Percentiles rank a stretch among this genome's conserved stretches.
Evolutionary conservation across 2,888 invertebrate genomes (phyloP).

Genomic region (Gordius sp.): DNA sequence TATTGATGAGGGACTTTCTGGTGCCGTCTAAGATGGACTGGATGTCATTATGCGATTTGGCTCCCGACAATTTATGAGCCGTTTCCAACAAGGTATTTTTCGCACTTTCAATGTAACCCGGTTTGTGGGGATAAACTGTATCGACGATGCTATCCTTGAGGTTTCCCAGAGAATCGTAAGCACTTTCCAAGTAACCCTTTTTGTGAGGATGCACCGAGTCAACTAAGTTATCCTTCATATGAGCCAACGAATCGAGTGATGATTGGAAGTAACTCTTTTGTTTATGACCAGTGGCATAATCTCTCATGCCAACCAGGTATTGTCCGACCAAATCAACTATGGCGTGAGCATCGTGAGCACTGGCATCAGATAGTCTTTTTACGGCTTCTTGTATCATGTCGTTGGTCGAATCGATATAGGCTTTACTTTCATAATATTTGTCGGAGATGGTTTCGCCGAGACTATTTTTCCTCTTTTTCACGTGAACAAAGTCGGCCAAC

Average conservation of each 20-base stretch:
- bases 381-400: neutral
- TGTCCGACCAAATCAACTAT: neutral
- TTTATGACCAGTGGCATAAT: neutral
- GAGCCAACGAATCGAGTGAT: neutral
- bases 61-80: neutral
- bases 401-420: neutral
- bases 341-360: neutral
- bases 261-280: neutral
- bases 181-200: neutral
- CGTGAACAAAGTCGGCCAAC: neutral
- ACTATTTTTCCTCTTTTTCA: neutral
- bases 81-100: neutral
- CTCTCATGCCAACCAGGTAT: neutral
- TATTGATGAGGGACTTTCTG: neutral
- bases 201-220: neutral
- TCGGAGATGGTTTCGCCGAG: neutral
- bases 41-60: constrained; percentile 1
- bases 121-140: constrained; percentile 6
- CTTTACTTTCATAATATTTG: constrained; percentile 1
- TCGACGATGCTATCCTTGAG: neutral
- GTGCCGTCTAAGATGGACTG: neutral
- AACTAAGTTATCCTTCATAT: neutral
- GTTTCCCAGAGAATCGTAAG: neutral
- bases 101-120: neutral
- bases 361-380: neutral